Evolutionary conservation across 2,888 invertebrate species (phyloP).

Genomic region (Spicauda simplicius): DNA sequence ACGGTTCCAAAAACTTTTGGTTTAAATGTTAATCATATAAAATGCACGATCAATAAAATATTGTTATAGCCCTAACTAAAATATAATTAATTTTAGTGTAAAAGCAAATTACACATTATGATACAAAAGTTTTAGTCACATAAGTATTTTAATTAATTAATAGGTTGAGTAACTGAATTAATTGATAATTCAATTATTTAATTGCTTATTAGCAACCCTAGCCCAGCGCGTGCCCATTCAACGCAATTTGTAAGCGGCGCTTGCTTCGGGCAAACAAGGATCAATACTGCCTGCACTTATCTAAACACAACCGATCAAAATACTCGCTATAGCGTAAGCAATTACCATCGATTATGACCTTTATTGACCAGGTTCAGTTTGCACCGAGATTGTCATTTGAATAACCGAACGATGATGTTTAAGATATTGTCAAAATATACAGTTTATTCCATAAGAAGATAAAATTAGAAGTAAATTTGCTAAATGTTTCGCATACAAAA

Average conservation of each 20-base stretch:
- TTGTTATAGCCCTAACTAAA: no score
- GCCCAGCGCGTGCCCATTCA: constrained; percentile 61
- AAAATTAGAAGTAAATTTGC: constrained; percentile 26
- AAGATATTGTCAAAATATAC: constrained; percentile 31
- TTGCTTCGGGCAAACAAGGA: constrained; percentile 53
- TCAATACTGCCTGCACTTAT: constrained; percentile 50
- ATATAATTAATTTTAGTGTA: no score
- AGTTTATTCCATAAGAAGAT: constrained; percentile 17
- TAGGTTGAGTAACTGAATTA: no score
- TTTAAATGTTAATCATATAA: no score
- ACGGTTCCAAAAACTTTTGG: no score
- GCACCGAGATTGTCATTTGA: constrained; percentile 36
- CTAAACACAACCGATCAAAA: constrained; percentile 51
- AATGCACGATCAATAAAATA: no score
- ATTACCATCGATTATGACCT: constrained; percentile 38
- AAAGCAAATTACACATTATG: no score
- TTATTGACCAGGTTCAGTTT: constrained; percentile 28
- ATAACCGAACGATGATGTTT: constrained; percentile 36
- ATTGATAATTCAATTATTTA: no score
- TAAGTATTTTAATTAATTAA: no score
- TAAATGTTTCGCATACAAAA: constrained; percentile 16
- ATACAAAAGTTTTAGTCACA: no score
- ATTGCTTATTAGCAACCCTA: constrained; percentile 52
- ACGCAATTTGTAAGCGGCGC: constrained; percentile 70
- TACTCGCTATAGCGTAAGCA: constrained; percentile 40